These are phyloP conservation scores for Callipepla californica DNA, from an alignment of 2,113 vertebrate species.

Conservation along the genomic window DNA sequence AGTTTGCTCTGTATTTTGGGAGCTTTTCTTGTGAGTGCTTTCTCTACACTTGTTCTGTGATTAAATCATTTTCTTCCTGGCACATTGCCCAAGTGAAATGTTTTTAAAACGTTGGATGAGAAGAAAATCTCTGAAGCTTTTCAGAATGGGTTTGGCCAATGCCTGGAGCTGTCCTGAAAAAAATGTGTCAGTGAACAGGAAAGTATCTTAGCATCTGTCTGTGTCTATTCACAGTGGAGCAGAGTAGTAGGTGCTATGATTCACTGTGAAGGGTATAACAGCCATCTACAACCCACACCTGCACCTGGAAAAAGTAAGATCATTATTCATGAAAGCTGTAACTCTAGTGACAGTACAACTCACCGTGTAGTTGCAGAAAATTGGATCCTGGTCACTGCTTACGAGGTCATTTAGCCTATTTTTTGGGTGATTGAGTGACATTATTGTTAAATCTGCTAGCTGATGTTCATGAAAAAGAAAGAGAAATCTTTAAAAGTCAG, in stretches of 20 bases:
- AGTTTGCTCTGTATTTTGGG: neutral
- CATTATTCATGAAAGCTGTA: neutral
- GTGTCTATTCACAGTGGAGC: neutral
- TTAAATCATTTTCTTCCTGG: constrained; percentile 34
- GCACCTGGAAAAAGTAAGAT: neutral
- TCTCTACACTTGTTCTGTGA: constrained; percentile 15
- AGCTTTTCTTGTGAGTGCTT: constrained; percentile 12
- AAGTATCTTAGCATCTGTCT: neutral
- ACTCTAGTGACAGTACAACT: neutral
- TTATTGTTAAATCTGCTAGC: neutral
- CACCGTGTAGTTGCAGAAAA: neutral
- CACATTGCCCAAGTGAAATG: neutral
- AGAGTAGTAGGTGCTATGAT: neutral
- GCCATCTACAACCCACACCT: neutral
- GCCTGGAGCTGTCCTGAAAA: neutral
- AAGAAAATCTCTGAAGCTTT: constrained; percentile 15
- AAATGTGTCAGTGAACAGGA: neutral
- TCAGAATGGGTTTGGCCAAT: neutral
- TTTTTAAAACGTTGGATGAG: neutral
- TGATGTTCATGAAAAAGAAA: neutral
- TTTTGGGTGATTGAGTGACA: neutral
- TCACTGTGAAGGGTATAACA: neutral
- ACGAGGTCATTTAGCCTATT: neutral
- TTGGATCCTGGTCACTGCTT: neutral
- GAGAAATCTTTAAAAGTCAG: neutral